Conservation (phyloP, 2,797 vertebrate genomes). For the Rhinoraja longicauda region DNA sequence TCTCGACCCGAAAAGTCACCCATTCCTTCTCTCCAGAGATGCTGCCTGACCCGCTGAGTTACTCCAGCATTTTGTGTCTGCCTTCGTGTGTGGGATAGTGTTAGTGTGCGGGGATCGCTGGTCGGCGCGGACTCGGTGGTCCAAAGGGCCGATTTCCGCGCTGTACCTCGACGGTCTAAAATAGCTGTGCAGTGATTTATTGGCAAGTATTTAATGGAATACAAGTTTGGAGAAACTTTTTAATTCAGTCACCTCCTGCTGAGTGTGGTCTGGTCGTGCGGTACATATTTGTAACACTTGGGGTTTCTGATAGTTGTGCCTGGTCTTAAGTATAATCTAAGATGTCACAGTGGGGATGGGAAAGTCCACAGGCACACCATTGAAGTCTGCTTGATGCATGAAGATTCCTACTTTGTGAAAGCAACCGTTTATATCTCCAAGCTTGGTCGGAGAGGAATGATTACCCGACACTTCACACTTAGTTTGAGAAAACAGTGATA, state of each 20-base stretch:
- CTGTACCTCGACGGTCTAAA: too few relatives aligned
- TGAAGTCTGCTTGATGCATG: neutral
- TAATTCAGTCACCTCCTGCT: too few relatives aligned
- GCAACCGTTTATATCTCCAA: neutral
- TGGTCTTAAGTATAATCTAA: neutral
- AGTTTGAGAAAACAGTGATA: too few relatives aligned
- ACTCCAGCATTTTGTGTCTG: too few relatives aligned
- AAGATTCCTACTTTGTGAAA: neutral
- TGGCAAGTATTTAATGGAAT: neutral
- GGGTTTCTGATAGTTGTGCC: neutral
- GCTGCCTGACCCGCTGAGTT: too few relatives aligned
- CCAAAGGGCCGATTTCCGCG: too few relatives aligned
- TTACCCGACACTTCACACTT: neutral
- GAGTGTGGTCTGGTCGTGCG: neutral
- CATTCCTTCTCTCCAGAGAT: too few relatives aligned
- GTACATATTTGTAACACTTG: neutral
- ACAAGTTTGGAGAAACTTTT: neutral
- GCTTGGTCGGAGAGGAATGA: neutral
- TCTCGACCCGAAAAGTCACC: too few relatives aligned
- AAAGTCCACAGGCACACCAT: neutral
- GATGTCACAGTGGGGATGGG: neutral
- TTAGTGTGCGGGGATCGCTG: too few relatives aligned
- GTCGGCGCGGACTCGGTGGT: too few relatives aligned
- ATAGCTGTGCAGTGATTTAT: neutral
- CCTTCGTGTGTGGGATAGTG: too few relatives aligned